A percentile compares a stretch with the other conserved stretches of the same genome.
Evolutionary conservation across 2,797 vertebrate species (phyloP).

Genomic region (Hylomyscus alleni): DNA sequence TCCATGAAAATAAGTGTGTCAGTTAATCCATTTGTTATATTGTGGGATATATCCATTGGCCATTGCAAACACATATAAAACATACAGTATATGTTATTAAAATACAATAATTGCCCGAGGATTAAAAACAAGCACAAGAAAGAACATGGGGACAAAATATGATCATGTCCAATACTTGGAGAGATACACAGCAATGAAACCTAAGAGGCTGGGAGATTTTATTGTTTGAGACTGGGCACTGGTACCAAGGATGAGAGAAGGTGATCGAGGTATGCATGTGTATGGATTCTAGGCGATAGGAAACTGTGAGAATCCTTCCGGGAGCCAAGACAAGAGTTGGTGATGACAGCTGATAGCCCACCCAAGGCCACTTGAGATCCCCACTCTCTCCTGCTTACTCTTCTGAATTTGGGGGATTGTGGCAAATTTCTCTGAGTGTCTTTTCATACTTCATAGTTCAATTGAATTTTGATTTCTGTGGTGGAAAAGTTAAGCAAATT

Average conservation of each 20-base stretch:
- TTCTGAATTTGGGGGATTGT: not conserved
- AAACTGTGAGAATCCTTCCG: not conserved
- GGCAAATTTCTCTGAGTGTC: constrained; percentile 24
- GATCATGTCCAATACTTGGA: not conserved
- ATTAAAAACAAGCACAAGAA: not conserved
- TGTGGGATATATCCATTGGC: not conserved
- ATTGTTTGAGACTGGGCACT: not conserved
- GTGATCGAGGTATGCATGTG: not conserved
- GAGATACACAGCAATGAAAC: not conserved
- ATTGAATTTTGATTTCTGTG: constrained; percentile 51
- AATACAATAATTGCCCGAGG: not conserved
- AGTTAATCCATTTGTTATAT: not conserved
- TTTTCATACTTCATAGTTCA: constrained; percentile 36
- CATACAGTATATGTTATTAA: not conserved
- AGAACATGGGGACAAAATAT: not conserved
- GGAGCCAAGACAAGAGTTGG: not conserved
- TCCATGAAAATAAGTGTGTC: not conserved
- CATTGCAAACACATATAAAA: not conserved
- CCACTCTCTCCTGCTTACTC: not conserved
- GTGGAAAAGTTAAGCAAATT: constrained; percentile 58
- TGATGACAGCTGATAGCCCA: not conserved
- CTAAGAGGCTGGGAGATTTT: not conserved
- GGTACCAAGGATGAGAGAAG: not conserved
- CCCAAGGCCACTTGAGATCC: not conserved
- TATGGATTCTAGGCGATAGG: not conserved